Percentiles rank a stretch among this genome's conserved stretches.
Conservation (phyloP, 2,888 invertebrate species). For the Drosophila pseudotalamancana region DNA sequence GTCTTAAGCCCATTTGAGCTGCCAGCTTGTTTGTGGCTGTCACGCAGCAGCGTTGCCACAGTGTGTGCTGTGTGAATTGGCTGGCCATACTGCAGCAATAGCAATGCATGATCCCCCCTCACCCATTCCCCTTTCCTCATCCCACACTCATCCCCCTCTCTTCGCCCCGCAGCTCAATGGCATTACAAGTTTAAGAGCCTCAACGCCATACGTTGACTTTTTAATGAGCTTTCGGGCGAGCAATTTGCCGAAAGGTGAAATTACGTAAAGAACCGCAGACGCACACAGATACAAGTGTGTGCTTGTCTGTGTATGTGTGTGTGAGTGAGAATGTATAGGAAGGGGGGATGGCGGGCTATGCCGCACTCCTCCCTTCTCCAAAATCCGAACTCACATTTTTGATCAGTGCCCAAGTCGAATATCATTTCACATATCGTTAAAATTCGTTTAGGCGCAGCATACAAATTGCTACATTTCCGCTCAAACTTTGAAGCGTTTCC, state of each 20-base stretch:
- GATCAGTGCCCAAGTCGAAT: slow-evolving; percentile 73
- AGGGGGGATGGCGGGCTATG: neutral
- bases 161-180: slow-evolving; percentile 15
- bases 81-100: slow-evolving; percentile 41
- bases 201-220: slow-evolving; percentile 72
- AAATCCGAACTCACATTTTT: slow-evolving; percentile 59
- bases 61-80: slow-evolving; percentile 49
- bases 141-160: neutral
- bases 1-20: slow-evolving; percentile 60
- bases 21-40: slow-evolving; percentile 59
- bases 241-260: slow-evolving; percentile 74
- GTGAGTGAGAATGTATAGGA: neutral
- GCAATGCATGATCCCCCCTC: slow-evolving; percentile 19
- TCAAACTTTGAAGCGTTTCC: slow-evolving; percentile 47
- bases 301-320: neutral
- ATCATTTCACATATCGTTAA: slow-evolving; percentile 82
- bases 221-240: slow-evolving; percentile 73
- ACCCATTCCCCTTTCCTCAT: neutral
- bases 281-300: slow-evolving; percentile 1
- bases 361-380: neutral
- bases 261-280: slow-evolving; percentile 36
- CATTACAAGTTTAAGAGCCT: slow-evolving; percentile 67
- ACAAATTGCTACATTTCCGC: slow-evolving; percentile 81
- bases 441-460: slow-evolving; percentile 81
- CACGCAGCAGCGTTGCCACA: slow-evolving; percentile 48